phyloP scores from a whole-genome alignment of 2,888 invertebrate species.

The Laothoe populi region DNA sequence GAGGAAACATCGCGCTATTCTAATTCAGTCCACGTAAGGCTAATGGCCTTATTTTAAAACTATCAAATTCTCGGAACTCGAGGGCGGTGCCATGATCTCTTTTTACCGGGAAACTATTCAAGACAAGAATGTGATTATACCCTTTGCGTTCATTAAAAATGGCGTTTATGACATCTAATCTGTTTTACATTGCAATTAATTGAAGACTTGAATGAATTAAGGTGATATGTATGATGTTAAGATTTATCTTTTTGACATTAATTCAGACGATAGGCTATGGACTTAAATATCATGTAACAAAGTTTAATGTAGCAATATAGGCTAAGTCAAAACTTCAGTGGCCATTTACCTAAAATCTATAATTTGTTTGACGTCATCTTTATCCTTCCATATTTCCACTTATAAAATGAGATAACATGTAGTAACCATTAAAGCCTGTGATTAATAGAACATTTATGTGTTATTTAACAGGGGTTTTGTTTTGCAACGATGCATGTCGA shows the following conservation, averaged over 20 bases:
- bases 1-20: slow-evolving; percentile 57
- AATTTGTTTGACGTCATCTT: too few species aligned
- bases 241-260: too few species aligned
- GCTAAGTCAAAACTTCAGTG: too few species aligned
- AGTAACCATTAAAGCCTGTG: background rate
- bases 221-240: too few species aligned
- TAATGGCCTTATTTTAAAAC: slow-evolving; percentile 59
- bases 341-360: too few species aligned
- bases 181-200: background rate
- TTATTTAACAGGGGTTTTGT: background rate
- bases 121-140: background rate
- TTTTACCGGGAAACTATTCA: slow-evolving; percentile 3
- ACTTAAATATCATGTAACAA: too few species aligned
- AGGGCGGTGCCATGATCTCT: slow-evolving; percentile 12
- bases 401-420: background rate
- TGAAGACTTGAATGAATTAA: too few species aligned
- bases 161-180: background rate
- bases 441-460: background rate
- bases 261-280: too few species aligned
- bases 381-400: too few species aligned
- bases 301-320: too few species aligned
- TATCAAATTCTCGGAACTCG: slow-evolving; percentile 41
- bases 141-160: background rate
- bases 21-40: slow-evolving; percentile 44
- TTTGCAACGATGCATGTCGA: background rate